Base-by-base conservation (phyloP, 2,797 vertebrate genomes). In the Pangasius macronema region DNA sequence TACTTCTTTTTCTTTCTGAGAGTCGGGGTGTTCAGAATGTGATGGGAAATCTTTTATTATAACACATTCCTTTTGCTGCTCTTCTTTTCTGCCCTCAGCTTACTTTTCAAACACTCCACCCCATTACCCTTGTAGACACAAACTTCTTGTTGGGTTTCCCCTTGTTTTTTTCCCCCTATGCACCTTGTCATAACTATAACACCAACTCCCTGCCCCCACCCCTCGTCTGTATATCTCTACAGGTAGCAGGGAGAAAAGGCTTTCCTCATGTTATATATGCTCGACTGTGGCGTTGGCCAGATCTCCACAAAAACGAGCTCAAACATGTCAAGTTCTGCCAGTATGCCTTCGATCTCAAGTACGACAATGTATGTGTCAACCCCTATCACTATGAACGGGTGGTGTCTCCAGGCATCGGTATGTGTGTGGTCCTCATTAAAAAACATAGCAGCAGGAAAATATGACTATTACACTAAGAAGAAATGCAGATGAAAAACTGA, bases 381-480 rank as follows among this genome's bases (percentile, higher is more conserved):
- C 95, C 95, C 2, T 96, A 96, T 92, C 96, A 97, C 94, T 97
- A 97, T 68, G 96, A 97, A 92, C 93, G 96, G 18, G 95, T 97
- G 90, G 95, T 95, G 30, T 92, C 95, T 1, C 95, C 96, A 0
- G 81, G 94, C 75, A 87, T 93, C 72, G 96, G 96, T 97, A 91
- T 16, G 90, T 91, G 88, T 68, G 68, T 30, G 53, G 87, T 68
- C 85, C 67, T 36, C 49, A 68, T 86, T 75, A 85, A 57, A 63
- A 65, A 30, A 73, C 67, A 81, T 72, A 59, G 65, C 1, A 36
- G 16, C 18, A 85, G 68, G 42, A 82, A 82, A 88, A 76, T 65
- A 49, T 72, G 59, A 79, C 61, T 70, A 3, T 80, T 68, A 53
- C 39, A 20, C 61, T 36, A 51, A 59, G 70, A 53, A 49, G 33